These are phyloP conservation scores for Paralichthys olivaceus DNA, from an alignment of 2,113 vertebrate species.

Conservation along the genomic window DNA sequence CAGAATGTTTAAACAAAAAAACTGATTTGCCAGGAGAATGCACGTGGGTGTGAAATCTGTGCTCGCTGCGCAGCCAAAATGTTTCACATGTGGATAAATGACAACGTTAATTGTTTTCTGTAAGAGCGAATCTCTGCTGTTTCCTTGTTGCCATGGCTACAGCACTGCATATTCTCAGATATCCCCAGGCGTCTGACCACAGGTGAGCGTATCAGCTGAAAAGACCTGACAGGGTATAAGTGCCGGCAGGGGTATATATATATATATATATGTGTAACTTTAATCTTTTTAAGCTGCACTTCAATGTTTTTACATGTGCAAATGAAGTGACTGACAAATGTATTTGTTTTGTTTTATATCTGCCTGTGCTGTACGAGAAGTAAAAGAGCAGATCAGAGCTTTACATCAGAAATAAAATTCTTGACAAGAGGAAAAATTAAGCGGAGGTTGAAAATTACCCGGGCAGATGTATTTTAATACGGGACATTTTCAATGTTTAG, in stretches of 20 bases:
- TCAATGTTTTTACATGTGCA: slow-evolving; percentile 48
- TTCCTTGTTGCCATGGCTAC: slow-evolving; percentile 66
- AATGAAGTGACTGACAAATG: slow-evolving; percentile 34
- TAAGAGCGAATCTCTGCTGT: slow-evolving; percentile 32
- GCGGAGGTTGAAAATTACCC: background rate
- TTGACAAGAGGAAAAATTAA: background rate
- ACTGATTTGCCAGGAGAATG: slow-evolving; percentile 37
- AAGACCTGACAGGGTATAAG: slow-evolving; percentile 55
- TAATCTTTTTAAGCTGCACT: slow-evolving; percentile 53
- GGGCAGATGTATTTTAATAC: no score
- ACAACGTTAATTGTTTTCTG: slow-evolving; percentile 69
- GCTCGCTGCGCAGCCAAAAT: slow-evolving; percentile 34
- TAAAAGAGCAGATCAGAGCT: slow-evolving; percentile 5
- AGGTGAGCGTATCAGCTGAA: slow-evolving; percentile 55
- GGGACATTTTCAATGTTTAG: background rate
- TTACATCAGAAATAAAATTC: slow-evolving; percentile 22
- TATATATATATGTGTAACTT: no score
- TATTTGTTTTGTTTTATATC: slow-evolving; percentile 41
- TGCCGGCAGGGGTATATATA: slow-evolving; percentile 46
- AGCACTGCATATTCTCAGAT: slow-evolving; percentile 35
- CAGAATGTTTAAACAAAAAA: slow-evolving; percentile 22
- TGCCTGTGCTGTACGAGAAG: background rate
- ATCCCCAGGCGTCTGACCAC: slow-evolving; percentile 43
- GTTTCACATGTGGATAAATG: slow-evolving; percentile 67
- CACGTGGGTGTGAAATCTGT: slow-evolving; percentile 45